Evolutionary conservation across 1,140 invertebrate species (phyloP).

Genomic region (Achroia grisella): DNA sequence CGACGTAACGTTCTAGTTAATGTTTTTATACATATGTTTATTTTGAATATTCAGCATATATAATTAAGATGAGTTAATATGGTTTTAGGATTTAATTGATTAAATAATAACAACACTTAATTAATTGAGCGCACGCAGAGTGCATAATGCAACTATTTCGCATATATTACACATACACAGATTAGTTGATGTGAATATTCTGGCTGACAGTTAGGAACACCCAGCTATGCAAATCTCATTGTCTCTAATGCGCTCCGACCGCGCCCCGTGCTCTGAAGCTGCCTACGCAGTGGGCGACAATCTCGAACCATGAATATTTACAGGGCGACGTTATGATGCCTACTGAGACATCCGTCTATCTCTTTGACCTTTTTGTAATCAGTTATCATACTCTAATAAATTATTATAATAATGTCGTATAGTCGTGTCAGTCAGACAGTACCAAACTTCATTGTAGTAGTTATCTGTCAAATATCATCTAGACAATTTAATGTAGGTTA

Average conservation of each 20-base stretch:
- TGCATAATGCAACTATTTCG: slow-evolving; percentile 42
- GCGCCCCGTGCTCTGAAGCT: slow-evolving; percentile 31
- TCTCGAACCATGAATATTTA: slow-evolving; percentile 64
- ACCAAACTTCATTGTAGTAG: background rate
- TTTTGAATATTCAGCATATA: too few species aligned
- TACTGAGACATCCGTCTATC: slow-evolving; percentile 16
- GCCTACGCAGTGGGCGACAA: slow-evolving; percentile 51
- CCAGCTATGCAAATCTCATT: slow-evolving; percentile 67
- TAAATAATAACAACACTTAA: slow-evolving; percentile 15
- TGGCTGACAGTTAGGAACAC: slow-evolving; percentile 61
- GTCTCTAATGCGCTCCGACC: slow-evolving; percentile 56
- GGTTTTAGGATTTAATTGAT: too few species aligned
- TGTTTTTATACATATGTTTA: too few species aligned
- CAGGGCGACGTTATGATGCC: slow-evolving; percentile 26
- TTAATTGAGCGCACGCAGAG: slow-evolving; percentile 27
- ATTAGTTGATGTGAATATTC: slow-evolving; percentile 63
- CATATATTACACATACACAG: slow-evolving; percentile 38
- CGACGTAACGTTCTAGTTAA: too few species aligned
- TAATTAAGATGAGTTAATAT: too few species aligned
- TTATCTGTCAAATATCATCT: slow-evolving; percentile 1
- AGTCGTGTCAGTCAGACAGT: slow-evolving; percentile 1
- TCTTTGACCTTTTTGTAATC: slow-evolving; percentile 14
- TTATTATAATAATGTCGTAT: slow-evolving; percentile 6
- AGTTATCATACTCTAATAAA: slow-evolving; percentile 4
- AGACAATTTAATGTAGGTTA: slow-evolving; percentile 10